These are phyloP conservation scores for Acyrthosiphon pisum DNA, from an alignment of 1,140 invertebrate species.

Conservation along the genomic window DNA sequence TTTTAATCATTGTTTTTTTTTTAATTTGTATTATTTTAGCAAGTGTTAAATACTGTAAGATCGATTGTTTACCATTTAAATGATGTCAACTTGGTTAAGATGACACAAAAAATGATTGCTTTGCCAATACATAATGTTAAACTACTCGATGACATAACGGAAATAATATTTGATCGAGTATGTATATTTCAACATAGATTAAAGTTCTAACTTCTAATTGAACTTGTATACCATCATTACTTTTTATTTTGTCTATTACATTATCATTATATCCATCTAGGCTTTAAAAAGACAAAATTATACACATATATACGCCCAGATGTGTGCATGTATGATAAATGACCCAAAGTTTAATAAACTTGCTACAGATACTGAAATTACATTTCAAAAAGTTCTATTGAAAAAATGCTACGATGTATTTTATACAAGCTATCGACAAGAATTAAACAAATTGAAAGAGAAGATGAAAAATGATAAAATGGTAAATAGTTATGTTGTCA, in stretches of 20 bases:
- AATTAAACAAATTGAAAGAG: neutral
- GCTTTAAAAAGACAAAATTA: neutral
- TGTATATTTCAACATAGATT: neutral
- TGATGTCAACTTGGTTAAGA: neutral
- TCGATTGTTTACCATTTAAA: neutral
- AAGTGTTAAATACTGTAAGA: neutral
- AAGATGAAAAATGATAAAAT: neutral
- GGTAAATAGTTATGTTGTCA: neutral
- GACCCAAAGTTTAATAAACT: neutral
- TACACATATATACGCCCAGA: neutral
- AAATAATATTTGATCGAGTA: no score
- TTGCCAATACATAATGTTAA: neutral
- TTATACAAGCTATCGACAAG: neutral
- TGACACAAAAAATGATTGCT: neutral
- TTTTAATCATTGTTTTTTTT: neutral
- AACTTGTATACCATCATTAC: neutral
- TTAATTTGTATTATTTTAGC: neutral
- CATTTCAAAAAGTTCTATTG: constrained; percentile 8
- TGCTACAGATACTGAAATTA: neutral
- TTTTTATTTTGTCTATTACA: no score
- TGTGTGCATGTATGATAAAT: neutral
- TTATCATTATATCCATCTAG: neutral
- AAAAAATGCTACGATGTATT: neutral
- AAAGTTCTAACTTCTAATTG: neutral
- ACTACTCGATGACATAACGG: neutral